Evolutionary conservation across 2,113 vertebrate genomes (phyloP).

Genomic region (Hippocampus comes): DNA sequence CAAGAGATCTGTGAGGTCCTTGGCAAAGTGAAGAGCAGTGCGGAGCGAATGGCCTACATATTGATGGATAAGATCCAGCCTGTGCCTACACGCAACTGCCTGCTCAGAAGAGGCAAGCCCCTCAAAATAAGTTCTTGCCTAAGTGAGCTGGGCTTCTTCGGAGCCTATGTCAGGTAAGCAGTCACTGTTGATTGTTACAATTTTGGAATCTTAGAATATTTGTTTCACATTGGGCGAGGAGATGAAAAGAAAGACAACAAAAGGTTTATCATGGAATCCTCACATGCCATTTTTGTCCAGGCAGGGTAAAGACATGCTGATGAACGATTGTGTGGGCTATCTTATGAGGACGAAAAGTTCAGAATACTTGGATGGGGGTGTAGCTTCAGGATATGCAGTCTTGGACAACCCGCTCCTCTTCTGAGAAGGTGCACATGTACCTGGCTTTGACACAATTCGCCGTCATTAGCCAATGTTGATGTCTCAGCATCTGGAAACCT

Average conservation of each 20-base stretch:
- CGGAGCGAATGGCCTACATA: slow-evolving; percentile 87
- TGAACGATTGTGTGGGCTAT: slow-evolving; percentile 84
- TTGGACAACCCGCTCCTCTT: too few relatives aligned
- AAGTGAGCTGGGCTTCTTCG: slow-evolving; percentile 88
- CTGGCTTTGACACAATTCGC: too few relatives aligned
- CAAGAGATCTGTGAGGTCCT: slow-evolving; percentile 81
- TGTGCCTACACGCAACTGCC: slow-evolving; percentile 74
- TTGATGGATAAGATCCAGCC: slow-evolving; percentile 94
- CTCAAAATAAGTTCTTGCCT: slow-evolving; percentile 74
- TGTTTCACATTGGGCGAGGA: background rate
- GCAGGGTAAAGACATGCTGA: slow-evolving; percentile 75
- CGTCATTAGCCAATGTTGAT: too few relatives aligned
- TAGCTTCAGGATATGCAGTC: slow-evolving; percentile 87
- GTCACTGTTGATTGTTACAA: background rate
- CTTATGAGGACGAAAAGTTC: slow-evolving; percentile 90
- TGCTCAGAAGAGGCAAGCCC: slow-evolving; percentile 76
- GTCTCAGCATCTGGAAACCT: slow-evolving; percentile 77
- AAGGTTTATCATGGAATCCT: background rate
- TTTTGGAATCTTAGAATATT: background rate
- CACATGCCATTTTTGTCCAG: slow-evolving; percentile 59
- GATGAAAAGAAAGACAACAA: background rate
- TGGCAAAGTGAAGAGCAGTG: slow-evolving; percentile 71
- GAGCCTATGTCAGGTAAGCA: slow-evolving; percentile 82
- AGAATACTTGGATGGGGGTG: slow-evolving; percentile 84
- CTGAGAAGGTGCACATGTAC: too few relatives aligned